Evolutionary conservation across 2,888 invertebrate species (phyloP).

Genomic region (Ferrisia virgata): DNA sequence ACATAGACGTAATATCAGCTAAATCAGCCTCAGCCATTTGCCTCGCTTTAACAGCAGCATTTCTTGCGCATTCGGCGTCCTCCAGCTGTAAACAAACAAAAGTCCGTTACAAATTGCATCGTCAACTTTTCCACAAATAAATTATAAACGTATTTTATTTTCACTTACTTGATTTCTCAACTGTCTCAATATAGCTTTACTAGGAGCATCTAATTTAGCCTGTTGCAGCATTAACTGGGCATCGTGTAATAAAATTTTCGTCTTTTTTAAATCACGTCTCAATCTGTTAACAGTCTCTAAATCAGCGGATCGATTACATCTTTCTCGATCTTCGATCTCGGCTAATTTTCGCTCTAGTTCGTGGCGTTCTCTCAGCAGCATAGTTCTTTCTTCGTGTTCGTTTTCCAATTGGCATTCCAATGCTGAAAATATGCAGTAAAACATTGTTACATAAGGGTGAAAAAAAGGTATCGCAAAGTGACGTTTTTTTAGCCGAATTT

Average conservation of each 20-base stretch:
- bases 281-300: constrained; percentile 71
- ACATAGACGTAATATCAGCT: constrained; percentile 72
- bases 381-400: constrained; percentile 87
- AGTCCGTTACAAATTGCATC: background rate
- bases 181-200: constrained; percentile 72
- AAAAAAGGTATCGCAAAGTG: too few species aligned
- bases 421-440: background rate
- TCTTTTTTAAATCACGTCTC: constrained; percentile 81
- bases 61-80: constrained; percentile 81
- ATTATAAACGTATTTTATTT: background rate
- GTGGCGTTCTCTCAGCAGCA: constrained; percentile 81
- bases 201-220: constrained; percentile 80
- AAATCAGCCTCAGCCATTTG: constrained; percentile 84
- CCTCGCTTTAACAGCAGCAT: constrained; percentile 80
- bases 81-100: constrained; percentile 64
- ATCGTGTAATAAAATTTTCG: constrained; percentile 84
- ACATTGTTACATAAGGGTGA: too few species aligned
- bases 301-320: constrained; percentile 69
- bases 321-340: constrained; percentile 72
- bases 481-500: too few species aligned
- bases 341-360: constrained; percentile 83
- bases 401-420: constrained; percentile 88
- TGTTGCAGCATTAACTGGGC: constrained; percentile 89
- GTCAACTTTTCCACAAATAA: background rate
- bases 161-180: constrained; percentile 66